Conservation (phyloP, 1,140 invertebrate genomes). For the Bemisia tabaci region DNA sequence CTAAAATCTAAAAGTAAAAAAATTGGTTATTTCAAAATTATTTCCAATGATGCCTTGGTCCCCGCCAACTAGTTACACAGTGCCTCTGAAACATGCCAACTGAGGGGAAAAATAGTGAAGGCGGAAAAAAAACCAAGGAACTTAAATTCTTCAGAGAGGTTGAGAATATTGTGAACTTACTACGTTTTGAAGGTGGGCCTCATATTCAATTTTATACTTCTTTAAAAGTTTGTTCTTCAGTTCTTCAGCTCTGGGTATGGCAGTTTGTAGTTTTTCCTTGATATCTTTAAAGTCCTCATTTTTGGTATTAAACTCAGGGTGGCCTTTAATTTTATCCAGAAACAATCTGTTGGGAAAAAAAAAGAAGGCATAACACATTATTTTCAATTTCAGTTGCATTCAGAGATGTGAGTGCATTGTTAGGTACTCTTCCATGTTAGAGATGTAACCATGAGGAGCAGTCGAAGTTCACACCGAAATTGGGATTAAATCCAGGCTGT, state of each 20-base stretch:
- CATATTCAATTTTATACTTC: slow-evolving; percentile 60
- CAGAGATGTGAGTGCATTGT: too few relatives aligned
- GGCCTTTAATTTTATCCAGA: slow-evolving; percentile 74
- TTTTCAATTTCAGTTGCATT: too few relatives aligned
- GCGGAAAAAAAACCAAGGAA: background rate
- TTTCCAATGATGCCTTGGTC: too few relatives aligned
- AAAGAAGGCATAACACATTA: slow-evolving; percentile 6
- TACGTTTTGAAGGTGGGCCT: slow-evolving; percentile 44
- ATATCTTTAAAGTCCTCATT: slow-evolving; percentile 50
- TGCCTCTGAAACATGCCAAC: too few relatives aligned
- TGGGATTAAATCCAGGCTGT: too few relatives aligned
- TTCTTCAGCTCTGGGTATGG: slow-evolving; percentile 72
- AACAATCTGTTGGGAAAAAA: slow-evolving; percentile 49
- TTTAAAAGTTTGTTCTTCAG: slow-evolving; percentile 61
- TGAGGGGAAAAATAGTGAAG: background rate
- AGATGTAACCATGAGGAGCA: too few relatives aligned
- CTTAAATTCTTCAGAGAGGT: slow-evolving; percentile 13
- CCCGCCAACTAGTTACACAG: too few relatives aligned
- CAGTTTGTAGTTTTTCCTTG: slow-evolving; percentile 55
- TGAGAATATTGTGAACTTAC: slow-evolving; percentile 26
- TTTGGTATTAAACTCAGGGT: slow-evolving; percentile 57
- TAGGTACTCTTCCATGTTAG: too few relatives aligned
- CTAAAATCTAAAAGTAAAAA: too few relatives aligned
- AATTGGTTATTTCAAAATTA: too few relatives aligned
- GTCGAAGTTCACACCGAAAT: too few relatives aligned